Evolutionary conservation across 2,888 invertebrate species (phyloP).

Genomic region (Ophonus ardosiacus): DNA sequence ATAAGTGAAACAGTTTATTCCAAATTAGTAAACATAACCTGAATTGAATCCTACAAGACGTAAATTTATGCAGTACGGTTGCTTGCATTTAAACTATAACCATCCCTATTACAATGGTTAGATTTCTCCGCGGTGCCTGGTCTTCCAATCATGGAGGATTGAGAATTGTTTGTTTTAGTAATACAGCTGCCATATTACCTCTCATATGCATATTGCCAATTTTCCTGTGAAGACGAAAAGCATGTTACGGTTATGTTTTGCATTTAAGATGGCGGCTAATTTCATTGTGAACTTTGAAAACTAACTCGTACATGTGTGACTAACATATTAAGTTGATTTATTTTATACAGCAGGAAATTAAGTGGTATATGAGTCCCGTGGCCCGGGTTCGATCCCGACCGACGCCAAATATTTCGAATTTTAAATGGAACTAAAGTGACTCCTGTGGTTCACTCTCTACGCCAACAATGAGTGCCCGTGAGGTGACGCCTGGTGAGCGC

Average conservation of each 20-base stretch:
- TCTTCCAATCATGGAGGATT: slow-evolving; percentile 17
- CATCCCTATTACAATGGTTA: slow-evolving; percentile 23
- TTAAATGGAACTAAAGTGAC: too few relatives aligned
- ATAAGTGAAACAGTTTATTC: neutral
- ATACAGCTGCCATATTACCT: neutral
- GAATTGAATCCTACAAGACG: slow-evolving; percentile 14
- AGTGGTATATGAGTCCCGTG: neutral
- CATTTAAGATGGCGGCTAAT: slow-evolving; percentile 26
- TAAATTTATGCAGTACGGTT: slow-evolving; percentile 32
- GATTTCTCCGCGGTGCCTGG: neutral
- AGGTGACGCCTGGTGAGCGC: too few relatives aligned
- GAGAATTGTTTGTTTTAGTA: slow-evolving; percentile 22
- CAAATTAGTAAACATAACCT: slow-evolving; percentile 15
- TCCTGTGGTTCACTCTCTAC: too few relatives aligned
- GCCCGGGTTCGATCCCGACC: too few relatives aligned
- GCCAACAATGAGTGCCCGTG: too few relatives aligned
- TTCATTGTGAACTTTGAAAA: slow-evolving; percentile 19
- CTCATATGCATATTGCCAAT: slow-evolving; percentile 38
- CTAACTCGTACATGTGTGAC: slow-evolving; percentile 10
- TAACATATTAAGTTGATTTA: slow-evolving; percentile 29
- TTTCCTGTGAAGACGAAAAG: neutral
- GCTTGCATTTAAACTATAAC: slow-evolving; percentile 23
- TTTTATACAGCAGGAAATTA: neutral
- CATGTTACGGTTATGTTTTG: slow-evolving; percentile 3
- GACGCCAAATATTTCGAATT: too few relatives aligned